Conservation (phyloP, 2,797 vertebrate genomes). For the Huso huso region DNA sequence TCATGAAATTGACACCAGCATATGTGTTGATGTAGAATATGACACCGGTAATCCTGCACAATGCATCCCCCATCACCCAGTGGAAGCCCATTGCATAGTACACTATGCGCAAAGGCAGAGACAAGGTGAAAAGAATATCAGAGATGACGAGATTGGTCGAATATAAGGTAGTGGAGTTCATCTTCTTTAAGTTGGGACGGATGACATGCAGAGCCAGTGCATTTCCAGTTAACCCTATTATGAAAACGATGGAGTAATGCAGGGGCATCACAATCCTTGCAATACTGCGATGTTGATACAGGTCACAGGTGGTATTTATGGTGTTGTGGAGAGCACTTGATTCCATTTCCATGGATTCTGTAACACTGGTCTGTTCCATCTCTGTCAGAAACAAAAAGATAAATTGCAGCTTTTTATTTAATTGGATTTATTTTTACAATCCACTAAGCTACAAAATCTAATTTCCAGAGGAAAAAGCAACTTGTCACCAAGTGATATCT, state of each 20-base stretch:
- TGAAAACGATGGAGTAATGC: slow-evolving; percentile 69
- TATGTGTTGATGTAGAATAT: slow-evolving; percentile 94
- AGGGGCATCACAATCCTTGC: slow-evolving; percentile 72
- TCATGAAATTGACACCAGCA: slow-evolving; percentile 93
- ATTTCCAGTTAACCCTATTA: slow-evolving; percentile 79
- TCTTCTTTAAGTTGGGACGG: slow-evolving; percentile 82
- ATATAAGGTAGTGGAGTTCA: slow-evolving; percentile 93
- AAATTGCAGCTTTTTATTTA: too few species aligned
- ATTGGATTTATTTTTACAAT: too few species aligned
- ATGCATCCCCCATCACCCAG: slow-evolving; percentile 71
- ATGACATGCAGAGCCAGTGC: slow-evolving; percentile 81
- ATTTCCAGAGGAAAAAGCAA: too few species aligned
- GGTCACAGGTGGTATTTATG: slow-evolving; percentile 52
- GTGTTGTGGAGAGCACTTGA: background rate
- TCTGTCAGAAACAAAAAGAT: too few species aligned
- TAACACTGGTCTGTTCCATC: too few species aligned
- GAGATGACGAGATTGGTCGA: slow-evolving; percentile 89
- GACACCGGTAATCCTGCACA: slow-evolving; percentile 75
- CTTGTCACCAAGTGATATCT: too few species aligned
- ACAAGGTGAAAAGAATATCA: slow-evolving; percentile 81
- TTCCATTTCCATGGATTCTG: too few species aligned
- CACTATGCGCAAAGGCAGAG: slow-evolving; percentile 72
- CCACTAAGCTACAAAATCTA: too few species aligned
- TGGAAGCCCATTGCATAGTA: slow-evolving; percentile 86
- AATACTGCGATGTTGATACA: slow-evolving; percentile 71